A percentile compares a stretch with the other conserved stretches of the same genome.
phyloP scores from a whole-genome alignment of 2,888 invertebrate species.

The Leuctra nigra region DNA sequence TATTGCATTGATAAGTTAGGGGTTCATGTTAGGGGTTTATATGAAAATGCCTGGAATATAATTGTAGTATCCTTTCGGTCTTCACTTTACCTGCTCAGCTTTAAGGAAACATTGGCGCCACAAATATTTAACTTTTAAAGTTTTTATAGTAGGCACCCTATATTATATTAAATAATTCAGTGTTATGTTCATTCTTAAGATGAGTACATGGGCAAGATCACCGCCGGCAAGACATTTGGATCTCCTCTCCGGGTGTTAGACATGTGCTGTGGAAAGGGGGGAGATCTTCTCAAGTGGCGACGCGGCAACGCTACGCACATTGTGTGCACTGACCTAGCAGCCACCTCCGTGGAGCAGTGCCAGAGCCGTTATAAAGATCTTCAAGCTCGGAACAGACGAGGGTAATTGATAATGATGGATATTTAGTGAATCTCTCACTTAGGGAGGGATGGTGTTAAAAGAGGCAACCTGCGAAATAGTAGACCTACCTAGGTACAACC shows the following conservation, averaged over 20 bases:
- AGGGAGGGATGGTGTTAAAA: too few species aligned
- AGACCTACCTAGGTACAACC: too few species aligned
- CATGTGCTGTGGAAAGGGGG: conserved; percentile 98
- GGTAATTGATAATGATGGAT: too few species aligned
- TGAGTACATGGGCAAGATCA: conserved; percentile 57
- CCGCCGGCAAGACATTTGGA: conserved; percentile 53
- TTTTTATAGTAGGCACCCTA: not conserved
- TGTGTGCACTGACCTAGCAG: conserved; percentile 90
- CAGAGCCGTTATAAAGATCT: conserved; percentile 65
- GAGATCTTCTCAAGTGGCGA: conserved; percentile 95
- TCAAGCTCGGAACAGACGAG: conserved; percentile 31
- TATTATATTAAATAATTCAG: too few species aligned
- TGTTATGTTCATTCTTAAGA: conserved; percentile 33
- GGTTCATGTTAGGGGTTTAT: too few species aligned
- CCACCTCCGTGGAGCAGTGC: conserved; percentile 87
- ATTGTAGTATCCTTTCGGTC: too few species aligned
- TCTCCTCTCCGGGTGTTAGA: conserved; percentile 71
- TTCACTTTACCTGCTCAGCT: too few species aligned
- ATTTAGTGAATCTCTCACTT: too few species aligned
- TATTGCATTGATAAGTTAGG: too few species aligned
- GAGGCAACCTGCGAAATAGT: too few species aligned
- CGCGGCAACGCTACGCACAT: conserved; percentile 74
- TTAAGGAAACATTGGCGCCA: too few species aligned
- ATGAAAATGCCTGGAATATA: too few species aligned
- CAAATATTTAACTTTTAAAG: not conserved